phyloP scores from a whole-genome alignment of 1,140 invertebrate species.

The Musca vetustissima region DNA sequence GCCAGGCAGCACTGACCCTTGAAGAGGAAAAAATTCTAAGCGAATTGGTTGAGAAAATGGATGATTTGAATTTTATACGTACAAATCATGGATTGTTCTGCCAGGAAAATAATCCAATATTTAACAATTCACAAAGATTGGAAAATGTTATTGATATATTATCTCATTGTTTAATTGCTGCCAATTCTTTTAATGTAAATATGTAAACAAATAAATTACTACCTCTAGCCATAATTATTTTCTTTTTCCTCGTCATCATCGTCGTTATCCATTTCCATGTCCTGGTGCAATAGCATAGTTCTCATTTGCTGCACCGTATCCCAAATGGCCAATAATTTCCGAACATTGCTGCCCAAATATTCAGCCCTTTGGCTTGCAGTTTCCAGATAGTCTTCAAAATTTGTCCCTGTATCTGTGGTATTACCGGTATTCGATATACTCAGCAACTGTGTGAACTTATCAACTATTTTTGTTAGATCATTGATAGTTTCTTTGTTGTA shows the following conservation, averaged over 20 bases:
- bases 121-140: slow-evolving; percentile 27
- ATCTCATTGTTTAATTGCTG: slow-evolving; percentile 37
- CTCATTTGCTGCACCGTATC: slow-evolving; percentile 37
- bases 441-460: slow-evolving; percentile 35
- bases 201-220: slow-evolving; percentile 7
- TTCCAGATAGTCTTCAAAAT: slow-evolving; percentile 27
- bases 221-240: neutral
- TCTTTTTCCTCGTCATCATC: slow-evolving; percentile 9
- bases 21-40: slow-evolving; percentile 32
- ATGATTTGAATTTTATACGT: slow-evolving; percentile 41
- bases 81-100: slow-evolving; percentile 31
- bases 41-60: slow-evolving; percentile 36
- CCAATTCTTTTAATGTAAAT: slow-evolving; percentile 16
- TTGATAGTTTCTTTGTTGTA: slow-evolving; percentile 32
- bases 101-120: neutral
- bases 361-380: slow-evolving; percentile 34
- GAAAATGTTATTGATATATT: slow-evolving; percentile 42
- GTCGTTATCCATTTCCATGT: slow-evolving; percentile 9
- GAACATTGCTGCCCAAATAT: slow-evolving; percentile 35
- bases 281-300: slow-evolving; percentile 26
- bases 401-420: slow-evolving; percentile 1
- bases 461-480: slow-evolving; percentile 37
- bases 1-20: slow-evolving; percentile 31
- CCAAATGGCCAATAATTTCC: slow-evolving; percentile 41
- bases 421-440: slow-evolving; percentile 27